phyloP scores from a whole-genome alignment of 2,797 vertebrate genomes.

The Ispidina picta region DNA sequence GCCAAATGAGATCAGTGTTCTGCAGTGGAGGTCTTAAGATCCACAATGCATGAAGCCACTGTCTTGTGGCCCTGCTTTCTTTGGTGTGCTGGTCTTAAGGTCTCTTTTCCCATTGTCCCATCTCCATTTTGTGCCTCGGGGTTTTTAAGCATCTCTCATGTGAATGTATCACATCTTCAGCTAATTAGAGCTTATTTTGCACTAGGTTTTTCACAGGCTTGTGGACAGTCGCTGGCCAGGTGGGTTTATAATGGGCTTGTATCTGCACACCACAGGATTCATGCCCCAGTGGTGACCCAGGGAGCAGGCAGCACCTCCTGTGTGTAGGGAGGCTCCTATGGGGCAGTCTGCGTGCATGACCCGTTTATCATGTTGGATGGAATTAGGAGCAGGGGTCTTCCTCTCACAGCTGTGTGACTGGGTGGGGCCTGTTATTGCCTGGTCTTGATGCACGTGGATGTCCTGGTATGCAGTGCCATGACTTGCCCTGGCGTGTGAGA shows the following conservation, averaged over 20 bases:
- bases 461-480: fast-evolving
- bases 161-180: neutral
- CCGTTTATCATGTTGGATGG: neutral
- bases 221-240: neutral
- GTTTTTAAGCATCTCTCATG: neutral
- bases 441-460: fast-evolving
- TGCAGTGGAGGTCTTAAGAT: neutral
- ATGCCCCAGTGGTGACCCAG: fast-evolving
- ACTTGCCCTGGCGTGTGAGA: fast-evolving
- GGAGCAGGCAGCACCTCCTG: neutral
- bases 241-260: neutral
- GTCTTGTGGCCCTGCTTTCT: neutral
- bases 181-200: neutral
- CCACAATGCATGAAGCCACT: neutral
- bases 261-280: neutral
- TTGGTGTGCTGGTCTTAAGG: neutral
- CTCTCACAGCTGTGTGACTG: neutral
- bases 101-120: neutral
- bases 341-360: fast-evolving
- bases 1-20: neutral
- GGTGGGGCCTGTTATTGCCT: neutral
- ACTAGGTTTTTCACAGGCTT: neutral
- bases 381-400: neutral
- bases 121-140: neutral
- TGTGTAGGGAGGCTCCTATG: fast-evolving